Base-by-base conservation (phyloP, 2,797 vertebrate species). In the Oryzias sinensis region DNA sequence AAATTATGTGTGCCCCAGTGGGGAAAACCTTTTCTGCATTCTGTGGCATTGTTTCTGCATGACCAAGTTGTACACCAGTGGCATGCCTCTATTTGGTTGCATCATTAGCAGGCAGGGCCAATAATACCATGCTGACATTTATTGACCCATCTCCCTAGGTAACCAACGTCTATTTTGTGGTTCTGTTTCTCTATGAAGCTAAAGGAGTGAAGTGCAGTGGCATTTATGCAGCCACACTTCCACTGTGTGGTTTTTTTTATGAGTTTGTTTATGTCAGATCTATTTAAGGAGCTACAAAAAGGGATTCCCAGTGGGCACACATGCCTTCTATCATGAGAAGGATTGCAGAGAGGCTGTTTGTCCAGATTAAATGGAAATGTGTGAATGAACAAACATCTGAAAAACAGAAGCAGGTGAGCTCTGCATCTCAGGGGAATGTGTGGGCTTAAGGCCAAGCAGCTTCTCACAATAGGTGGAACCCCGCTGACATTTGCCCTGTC, bases 51-150 rank as follows among this genome's bases (percentile, higher is more conserved):
- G 53, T 66, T 53, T 74, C 68, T 62, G 53, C 50, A 4, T 55
- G 49, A 57, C 33, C 15, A 33, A 5, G 11, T 37, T 50, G 56
- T 33, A 18, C 58, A 58, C 62, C 53, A 58, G 54, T 18, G 37
- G 17, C 8, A 4, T 5, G 16, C 65, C 53, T 69, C 29, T 44
- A 48, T 52, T 33, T 18, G 41, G 43, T 56, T 50, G 45, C 65
- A 66, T 82, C 59, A 62, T 78, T 79, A 81, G 61, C 50, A 56
- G 65, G 63, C 59, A 14, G 11, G 48, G 65, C 70, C 83, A 87
- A 88, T 87, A 82, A 84, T 73, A 74, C 76, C 62, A 57, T 6
- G 69, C 74, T 83, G 85, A 79, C 77, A 65, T 71, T 77, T 83
- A 89, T 87, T 76, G 79, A 88, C 78, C 75, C 72, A 52, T 67